These are phyloP conservation scores for Atherinomorus stipes DNA, from an alignment of 2,113 vertebrate species.

Conservation along the genomic window DNA sequence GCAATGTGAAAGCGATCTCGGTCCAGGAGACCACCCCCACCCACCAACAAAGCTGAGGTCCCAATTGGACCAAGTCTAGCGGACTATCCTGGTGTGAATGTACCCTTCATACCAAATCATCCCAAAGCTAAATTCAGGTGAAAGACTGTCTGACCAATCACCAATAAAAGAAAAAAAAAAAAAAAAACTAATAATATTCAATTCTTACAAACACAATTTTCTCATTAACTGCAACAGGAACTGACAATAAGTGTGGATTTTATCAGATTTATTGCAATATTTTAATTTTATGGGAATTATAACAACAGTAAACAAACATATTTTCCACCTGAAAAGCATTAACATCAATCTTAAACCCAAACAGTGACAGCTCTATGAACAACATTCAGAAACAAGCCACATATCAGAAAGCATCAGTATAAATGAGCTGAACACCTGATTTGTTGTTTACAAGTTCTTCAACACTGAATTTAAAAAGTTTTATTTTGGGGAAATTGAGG, in stretches of 20 bases:
- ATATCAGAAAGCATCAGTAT: conserved; percentile 38
- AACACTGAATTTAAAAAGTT: background rate
- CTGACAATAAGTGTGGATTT: background rate
- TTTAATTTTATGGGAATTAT: conserved; percentile 35
- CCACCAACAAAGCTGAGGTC: too few relatives aligned
- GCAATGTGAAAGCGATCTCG: too few relatives aligned
- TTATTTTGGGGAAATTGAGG: background rate
- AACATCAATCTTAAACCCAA: conserved; percentile 14
- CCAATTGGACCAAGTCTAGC: too few relatives aligned
- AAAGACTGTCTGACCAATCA: rapidly evolving
- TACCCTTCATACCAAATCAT: too few relatives aligned
- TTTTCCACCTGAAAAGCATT: background rate
- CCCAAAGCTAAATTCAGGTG: too few relatives aligned
- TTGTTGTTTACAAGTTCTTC: conserved; percentile 4
- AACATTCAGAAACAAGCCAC: conserved; percentile 35
- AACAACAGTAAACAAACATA: conserved; percentile 33
- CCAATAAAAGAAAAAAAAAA: too few relatives aligned
- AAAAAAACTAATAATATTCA: background rate
- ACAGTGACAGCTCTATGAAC: background rate
- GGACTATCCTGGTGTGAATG: too few relatives aligned
- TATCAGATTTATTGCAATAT: conserved; percentile 63
- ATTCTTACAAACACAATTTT: background rate
- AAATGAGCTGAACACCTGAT: conserved; percentile 27
- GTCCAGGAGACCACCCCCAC: too few relatives aligned
- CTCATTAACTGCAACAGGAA: background rate